Base-by-base conservation (phyloP, 2,888 invertebrate genomes). In the Carcina quercana region DNA sequence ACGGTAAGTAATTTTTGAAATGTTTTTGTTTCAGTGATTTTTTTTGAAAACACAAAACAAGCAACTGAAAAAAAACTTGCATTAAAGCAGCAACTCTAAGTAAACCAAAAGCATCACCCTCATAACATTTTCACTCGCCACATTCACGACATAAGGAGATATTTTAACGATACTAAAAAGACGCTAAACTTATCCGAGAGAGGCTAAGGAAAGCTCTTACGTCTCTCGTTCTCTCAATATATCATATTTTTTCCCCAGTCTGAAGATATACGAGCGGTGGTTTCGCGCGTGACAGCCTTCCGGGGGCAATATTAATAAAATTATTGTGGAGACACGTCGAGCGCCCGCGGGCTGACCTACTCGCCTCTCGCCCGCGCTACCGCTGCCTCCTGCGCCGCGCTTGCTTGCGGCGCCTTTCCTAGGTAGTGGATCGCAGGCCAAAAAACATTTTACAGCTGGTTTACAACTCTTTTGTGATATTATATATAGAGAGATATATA, bases 261-360 rank as follows among this genome's bases (percentile, higher is more conserved):
- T 54, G 57, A 64, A 74, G 79, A 82, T 78, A 78, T 75, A 80
- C 61, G 80, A 69, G 68, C 72, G 59, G 63, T 52, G 72, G 78
- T 68, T 64, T 58, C 74, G 80, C 63, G 72, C 78, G 79, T 83
- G 82, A 80, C 82, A 74, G 70, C 64, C 75, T 75, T 76, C 65
- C 56, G 68, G 66, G 75, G 72, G 73, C 70, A 74, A 79, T 83
- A 80, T 83, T 82, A 82, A 83, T 83, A 82, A 82, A 82, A 82
- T 82, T 80, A 82, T 78, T 79, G 78, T 79, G 66, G 65, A 62
- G 75, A 78, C 80, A 76, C 78, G 74, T 75, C 66, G 58, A 46
- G 52, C 37, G 46, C 42, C 32, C 31, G 34, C 40, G 35, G 45
- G 53, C 64, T 68, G 73, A 74, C 76, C 74, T 68, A 66, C 59